Evolutionary conservation across 2,113 vertebrate genomes (phyloP).

Genomic region (Drymodes brunneopygia): DNA sequence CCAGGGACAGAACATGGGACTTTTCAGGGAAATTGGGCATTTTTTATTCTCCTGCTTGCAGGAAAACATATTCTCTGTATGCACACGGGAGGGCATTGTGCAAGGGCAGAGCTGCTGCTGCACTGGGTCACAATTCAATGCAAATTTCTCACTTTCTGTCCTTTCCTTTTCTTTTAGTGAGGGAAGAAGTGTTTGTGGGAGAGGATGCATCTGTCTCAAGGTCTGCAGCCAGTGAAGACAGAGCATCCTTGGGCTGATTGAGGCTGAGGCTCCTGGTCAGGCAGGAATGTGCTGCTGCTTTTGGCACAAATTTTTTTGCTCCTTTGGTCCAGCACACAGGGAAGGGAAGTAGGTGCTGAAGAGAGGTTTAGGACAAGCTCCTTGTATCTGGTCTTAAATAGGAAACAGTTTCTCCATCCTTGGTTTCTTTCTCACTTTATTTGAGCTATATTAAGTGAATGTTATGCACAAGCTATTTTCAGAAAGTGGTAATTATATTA

Average conservation of each 20-base stretch:
- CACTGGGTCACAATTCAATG: neutral
- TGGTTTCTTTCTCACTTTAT: constrained; percentile 32
- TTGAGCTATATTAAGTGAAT: constrained; percentile 41
- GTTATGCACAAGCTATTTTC: constrained; percentile 32
- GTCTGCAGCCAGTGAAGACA: neutral
- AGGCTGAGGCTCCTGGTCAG: neutral
- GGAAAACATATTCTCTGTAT: neutral
- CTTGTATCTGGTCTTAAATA: constrained; percentile 9
- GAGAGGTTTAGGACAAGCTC: neutral
- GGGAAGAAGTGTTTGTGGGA: neutral
- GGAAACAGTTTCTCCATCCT: neutral
- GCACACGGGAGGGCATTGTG: accelerated
- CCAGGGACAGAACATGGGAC: neutral
- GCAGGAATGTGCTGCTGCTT: neutral
- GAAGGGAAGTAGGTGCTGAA: neutral
- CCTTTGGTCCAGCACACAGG: neutral
- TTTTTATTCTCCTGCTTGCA: neutral
- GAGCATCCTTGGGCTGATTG: neutral
- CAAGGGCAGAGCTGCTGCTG: neutral
- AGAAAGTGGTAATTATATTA: constrained; percentile 45
- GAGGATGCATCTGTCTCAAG: neutral
- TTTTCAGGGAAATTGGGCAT: neutral
- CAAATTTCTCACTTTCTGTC: neutral
- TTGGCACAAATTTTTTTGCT: neutral
- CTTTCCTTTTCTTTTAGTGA: neutral